Conservation (phyloP, 2,888 invertebrate species). For the Alloplasta piceator region DNA sequence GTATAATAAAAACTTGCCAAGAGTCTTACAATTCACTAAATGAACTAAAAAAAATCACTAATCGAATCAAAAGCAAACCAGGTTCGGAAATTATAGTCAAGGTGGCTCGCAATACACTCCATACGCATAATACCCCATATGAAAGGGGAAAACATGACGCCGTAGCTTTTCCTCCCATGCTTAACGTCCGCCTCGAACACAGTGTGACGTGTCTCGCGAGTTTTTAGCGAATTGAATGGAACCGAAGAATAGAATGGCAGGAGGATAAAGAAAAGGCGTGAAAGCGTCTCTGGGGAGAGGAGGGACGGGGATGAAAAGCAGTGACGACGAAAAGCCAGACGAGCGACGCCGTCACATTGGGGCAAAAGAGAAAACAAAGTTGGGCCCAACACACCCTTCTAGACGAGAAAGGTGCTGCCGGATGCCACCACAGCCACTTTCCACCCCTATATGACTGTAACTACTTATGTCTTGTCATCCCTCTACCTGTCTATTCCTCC, state of each 20-base stretch:
- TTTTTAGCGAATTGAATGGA: slow-evolving; percentile 49
- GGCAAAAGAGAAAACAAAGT: slow-evolving; percentile 55
- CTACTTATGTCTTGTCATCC: slow-evolving; percentile 42
- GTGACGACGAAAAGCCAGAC: slow-evolving; percentile 50
- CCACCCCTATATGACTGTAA: slow-evolving; percentile 19
- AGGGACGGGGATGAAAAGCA: slow-evolving; percentile 7
- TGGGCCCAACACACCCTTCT: slow-evolving; percentile 50
- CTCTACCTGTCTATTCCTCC: not conserved
- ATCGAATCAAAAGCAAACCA: too few species aligned
- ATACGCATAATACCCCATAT: too few species aligned
- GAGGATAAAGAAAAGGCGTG: slow-evolving; percentile 35
- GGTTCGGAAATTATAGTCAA: too few species aligned
- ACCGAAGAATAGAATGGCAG: slow-evolving; percentile 38
- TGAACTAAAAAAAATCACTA: too few species aligned
- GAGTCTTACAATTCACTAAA: too few species aligned
- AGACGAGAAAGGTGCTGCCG: slow-evolving; percentile 52
- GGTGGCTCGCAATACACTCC: too few species aligned
- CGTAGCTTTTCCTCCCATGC: slow-evolving; percentile 16
- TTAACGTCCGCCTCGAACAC: slow-evolving; percentile 10
- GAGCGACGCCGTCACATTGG: slow-evolving; percentile 26
- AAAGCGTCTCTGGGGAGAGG: slow-evolving; percentile 36
- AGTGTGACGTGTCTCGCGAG: slow-evolving; percentile 12
- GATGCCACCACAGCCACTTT: slow-evolving; percentile 40
- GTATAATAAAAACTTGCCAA: too few species aligned
- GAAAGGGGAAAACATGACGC: not conserved